phyloP scores from a whole-genome alignment of 2,888 invertebrate genomes.

The Bembecia ichneumoniformis region DNA sequence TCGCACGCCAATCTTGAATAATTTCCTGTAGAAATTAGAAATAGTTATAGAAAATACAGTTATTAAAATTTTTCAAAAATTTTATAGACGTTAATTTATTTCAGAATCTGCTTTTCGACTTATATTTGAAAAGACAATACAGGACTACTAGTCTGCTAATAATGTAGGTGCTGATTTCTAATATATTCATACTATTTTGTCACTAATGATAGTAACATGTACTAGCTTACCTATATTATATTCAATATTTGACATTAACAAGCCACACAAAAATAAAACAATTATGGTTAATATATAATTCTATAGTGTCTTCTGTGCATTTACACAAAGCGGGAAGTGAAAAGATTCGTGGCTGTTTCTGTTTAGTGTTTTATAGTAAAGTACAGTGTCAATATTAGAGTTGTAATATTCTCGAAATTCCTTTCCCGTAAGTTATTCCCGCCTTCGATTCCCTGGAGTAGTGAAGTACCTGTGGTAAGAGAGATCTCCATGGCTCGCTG shows the following conservation, averaged over 20 bases:
- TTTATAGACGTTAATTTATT: background rate
- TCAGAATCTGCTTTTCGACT: background rate
- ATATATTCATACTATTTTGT: background rate
- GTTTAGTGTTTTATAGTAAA: slow-evolving; percentile 53
- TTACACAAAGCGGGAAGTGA: slow-evolving; percentile 70
- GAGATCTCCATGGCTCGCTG: slow-evolving; percentile 97
- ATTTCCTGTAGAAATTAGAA: slow-evolving; percentile 78
- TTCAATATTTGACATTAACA: background rate
- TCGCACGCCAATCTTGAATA: slow-evolving; percentile 96
- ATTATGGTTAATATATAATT: slow-evolving; percentile 20
- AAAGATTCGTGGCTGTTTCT: slow-evolving; percentile 62
- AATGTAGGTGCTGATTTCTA: background rate
- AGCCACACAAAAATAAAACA: slow-evolving; percentile 58
- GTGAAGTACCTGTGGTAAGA: slow-evolving; percentile 90
- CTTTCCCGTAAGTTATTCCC: slow-evolving; percentile 27
- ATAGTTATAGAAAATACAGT: no score
- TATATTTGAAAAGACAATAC: background rate
- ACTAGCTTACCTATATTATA: background rate
- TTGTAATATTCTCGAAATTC: slow-evolving; percentile 34
- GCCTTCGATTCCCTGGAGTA: slow-evolving; percentile 15
- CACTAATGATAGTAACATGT: background rate
- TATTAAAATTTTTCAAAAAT: no score
- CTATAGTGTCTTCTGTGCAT: slow-evolving; percentile 57
- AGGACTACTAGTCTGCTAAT: background rate
- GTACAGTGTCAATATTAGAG: slow-evolving; percentile 24